Evolutionary conservation across 1,140 invertebrate species (phyloP).

Genomic region (Forficula auricularia): DNA sequence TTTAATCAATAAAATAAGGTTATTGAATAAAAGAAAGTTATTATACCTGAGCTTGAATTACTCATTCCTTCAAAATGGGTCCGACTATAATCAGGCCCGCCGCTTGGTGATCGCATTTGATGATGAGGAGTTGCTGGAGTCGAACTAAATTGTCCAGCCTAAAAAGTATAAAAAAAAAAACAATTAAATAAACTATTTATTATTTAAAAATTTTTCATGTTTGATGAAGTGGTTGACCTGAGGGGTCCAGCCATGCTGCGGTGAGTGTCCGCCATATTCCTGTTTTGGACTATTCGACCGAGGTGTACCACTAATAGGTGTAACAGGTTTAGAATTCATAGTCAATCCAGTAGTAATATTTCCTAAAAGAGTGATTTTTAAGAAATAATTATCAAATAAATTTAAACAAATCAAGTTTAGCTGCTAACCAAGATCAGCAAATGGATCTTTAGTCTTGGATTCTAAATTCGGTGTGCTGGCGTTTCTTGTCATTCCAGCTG

Average conservation of each 20-base stretch:
- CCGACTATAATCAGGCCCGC: conserved; percentile 38
- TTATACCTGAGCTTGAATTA: too few species aligned
- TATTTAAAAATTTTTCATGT: background rate
- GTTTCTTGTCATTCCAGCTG: conserved; percentile 33
- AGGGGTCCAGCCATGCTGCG: conserved; percentile 5
- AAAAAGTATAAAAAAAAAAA: too few species aligned
- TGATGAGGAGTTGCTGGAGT: conserved; percentile 20
- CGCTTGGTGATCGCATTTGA: conserved; percentile 23
- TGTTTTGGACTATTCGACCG: conserved; percentile 5
- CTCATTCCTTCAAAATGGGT: conserved; percentile 38
- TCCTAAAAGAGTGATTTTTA: background rate
- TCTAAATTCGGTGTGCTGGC: conserved; percentile 39
- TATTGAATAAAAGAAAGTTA: too few species aligned
- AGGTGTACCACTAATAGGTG: conserved; percentile 11
- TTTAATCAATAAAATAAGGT: too few species aligned
- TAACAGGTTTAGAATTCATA: conserved; percentile 11
- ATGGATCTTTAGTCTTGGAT: conserved; percentile 31
- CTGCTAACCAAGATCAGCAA: conserved; percentile 29
- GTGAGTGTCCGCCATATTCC: background rate
- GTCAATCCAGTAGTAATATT: background rate
- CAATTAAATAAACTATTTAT: conserved; percentile 1
- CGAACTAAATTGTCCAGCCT: too few species aligned
- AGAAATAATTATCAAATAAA: conserved; percentile 4
- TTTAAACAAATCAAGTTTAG: background rate
- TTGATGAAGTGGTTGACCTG: conserved; percentile 1